A percentile compares a stretch with the other conserved stretches of the same genome.
phyloP scores from a whole-genome alignment of 2,888 invertebrate genomes.

The Teinopalpus imperialis region DNA sequence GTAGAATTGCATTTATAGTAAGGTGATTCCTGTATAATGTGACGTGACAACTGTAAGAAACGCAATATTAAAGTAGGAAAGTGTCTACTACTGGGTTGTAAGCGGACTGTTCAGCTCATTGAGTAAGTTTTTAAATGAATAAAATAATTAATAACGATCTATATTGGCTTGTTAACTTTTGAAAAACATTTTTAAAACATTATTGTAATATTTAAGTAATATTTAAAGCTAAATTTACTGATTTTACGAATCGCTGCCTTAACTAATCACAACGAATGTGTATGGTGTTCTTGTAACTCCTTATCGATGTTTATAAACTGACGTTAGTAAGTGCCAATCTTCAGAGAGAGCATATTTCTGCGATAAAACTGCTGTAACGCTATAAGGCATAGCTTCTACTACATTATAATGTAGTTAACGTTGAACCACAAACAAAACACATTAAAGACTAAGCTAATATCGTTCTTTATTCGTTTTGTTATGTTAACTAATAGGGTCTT shows the following conservation, averaged over 20 bases:
- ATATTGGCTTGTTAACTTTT: no score
- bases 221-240: not conserved
- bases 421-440: not conserved
- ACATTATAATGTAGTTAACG: conserved; percentile 4
- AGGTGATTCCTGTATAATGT: conserved; percentile 23
- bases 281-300: conserved; percentile 27
- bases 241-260: conserved; percentile 11
- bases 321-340: conserved; percentile 30
- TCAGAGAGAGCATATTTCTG: conserved; percentile 16
- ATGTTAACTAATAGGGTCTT: conserved; percentile 27
- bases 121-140: conserved; percentile 11
- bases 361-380: conserved; percentile 7
- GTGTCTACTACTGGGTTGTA: not conserved
- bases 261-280: conserved; percentile 27
- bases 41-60: conserved; percentile 17
- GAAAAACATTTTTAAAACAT: no score
- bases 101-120: not conserved
- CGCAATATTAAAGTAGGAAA: conserved; percentile 1
- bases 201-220: no score
- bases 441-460: not conserved
- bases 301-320: conserved; percentile 38
- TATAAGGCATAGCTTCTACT: no score
- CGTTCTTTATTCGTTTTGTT: conserved; percentile 6
- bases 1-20: conserved; percentile 25
- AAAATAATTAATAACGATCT: no score